Conservation (phyloP, 2,797 vertebrate species). For the Pseudochirops cupreus region DNA sequence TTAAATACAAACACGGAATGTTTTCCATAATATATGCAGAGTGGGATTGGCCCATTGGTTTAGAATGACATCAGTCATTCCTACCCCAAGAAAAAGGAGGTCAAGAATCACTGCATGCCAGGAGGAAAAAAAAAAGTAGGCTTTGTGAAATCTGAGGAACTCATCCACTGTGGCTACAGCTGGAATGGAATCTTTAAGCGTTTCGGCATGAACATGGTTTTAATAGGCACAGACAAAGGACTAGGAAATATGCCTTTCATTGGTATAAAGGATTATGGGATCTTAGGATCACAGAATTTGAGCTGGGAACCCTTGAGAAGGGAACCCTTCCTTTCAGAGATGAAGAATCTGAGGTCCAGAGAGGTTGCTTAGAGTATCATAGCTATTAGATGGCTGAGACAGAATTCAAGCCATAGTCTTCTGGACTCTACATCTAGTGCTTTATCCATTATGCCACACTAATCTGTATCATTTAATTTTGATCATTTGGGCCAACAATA, state of each 20-base stretch:
- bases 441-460: neutral
- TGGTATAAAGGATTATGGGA: neutral
- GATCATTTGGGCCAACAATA: neutral
- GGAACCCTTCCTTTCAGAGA: neutral
- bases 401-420: neutral
- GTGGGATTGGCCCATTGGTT: constrained; percentile 44
- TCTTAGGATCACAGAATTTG: neutral
- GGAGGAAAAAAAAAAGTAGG: constrained; percentile 51
- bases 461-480: neutral
- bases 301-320: too few species aligned
- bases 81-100: constrained; percentile 39
- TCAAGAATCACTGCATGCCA: constrained; percentile 54
- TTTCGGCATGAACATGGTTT: constrained; percentile 29
- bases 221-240: constrained; percentile 15
- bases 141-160: constrained; percentile 7
- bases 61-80: constrained; percentile 62
- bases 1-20: constrained; percentile 65
- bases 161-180: constrained; percentile 19
- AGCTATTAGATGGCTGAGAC: neutral
- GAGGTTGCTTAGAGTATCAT: neutral
- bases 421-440: neutral
- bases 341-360: neutral
- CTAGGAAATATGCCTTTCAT: neutral
- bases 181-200: constrained; percentile 14
- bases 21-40: constrained; percentile 69